These are phyloP conservation scores for Solea senegalensis DNA, from an alignment of 2,113 vertebrate genomes.

Conservation along the genomic window DNA sequence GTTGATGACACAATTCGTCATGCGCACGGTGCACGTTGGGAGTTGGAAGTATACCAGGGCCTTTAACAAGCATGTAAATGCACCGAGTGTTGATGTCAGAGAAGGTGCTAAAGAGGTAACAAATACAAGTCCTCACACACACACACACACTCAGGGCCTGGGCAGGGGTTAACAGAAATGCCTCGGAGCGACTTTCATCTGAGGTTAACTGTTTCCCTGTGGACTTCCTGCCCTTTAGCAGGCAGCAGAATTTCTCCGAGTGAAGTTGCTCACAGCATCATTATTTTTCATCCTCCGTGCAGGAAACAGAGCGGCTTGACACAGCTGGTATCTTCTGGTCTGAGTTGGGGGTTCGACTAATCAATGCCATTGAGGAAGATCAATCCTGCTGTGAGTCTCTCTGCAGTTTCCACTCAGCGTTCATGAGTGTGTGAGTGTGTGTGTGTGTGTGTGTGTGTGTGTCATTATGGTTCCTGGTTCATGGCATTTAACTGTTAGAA, in stretches of 20 bases:
- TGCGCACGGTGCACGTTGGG: too few relatives aligned
- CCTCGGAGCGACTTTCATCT: conserved; percentile 54
- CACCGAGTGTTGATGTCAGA: too few relatives aligned
- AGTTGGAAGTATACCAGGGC: too few relatives aligned
- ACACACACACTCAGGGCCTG: conserved; percentile 4
- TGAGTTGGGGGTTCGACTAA: conserved; percentile 66
- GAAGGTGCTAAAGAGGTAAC: not conserved
- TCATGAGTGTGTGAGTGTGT: conserved; percentile 35
- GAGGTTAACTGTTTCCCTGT: conserved; percentile 56
- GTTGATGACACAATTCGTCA: too few relatives aligned
- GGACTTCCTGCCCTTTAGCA: conserved; percentile 73
- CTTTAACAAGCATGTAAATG: too few relatives aligned
- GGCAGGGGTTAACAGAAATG: conserved; percentile 59
- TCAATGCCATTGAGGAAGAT: conserved; percentile 71
- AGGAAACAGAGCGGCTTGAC: conserved; percentile 63
- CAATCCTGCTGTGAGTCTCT: conserved; percentile 57
- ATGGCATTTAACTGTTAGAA: conserved; percentile 34
- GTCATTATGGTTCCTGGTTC: conserved; percentile 45
- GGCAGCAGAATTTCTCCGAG: conserved; percentile 49
- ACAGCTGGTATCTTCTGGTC: conserved; percentile 74
- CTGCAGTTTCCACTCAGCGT: conserved; percentile 41
- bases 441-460: conserved; percentile 33
- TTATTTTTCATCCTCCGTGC: conserved; percentile 70
- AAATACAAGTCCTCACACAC: not conserved
- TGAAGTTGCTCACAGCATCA: conserved; percentile 52